Percentiles rank a stretch among this genome's conserved stretches.
Evolutionary conservation across 2,113 vertebrate genomes (phyloP).

Genomic region (Chionis minor): DNA sequence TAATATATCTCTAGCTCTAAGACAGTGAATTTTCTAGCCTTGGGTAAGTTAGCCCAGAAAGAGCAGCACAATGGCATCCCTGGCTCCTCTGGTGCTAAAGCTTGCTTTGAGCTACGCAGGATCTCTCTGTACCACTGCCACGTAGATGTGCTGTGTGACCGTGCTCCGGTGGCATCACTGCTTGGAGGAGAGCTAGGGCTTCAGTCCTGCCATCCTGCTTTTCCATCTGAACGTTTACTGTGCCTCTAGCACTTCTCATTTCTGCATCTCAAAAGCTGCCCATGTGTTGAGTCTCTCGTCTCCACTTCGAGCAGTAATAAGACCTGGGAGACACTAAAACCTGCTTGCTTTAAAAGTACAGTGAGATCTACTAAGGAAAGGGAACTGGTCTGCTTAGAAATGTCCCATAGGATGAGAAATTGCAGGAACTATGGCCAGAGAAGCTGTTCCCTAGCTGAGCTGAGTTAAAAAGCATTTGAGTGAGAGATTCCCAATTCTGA

Average conservation of each 20-base stretch:
- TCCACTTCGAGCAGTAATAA: neutral
- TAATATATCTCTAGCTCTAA: no score
- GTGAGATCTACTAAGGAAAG: neutral
- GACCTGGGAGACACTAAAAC: neutral
- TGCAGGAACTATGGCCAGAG: neutral
- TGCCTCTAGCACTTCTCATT: neutral
- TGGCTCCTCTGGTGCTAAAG: neutral
- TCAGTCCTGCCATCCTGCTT: neutral
- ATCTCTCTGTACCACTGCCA: neutral
- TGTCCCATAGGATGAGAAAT: neutral
- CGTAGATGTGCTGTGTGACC: rapidly evolving
- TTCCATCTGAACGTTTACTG: neutral
- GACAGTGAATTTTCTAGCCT: neutral
- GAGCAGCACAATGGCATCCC: neutral
- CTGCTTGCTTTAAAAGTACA: neutral
- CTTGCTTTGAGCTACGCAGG: rapidly evolving
- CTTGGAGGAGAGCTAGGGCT: neutral
- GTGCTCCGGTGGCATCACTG: neutral
- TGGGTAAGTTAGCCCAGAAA: neutral
- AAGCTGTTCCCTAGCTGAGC: neutral
- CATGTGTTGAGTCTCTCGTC: neutral
- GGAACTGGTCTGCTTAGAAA: neutral
- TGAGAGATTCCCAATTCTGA: neutral
- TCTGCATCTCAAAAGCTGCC: neutral
- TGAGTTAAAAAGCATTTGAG: neutral